Conservation (phyloP, 2,888 invertebrate species). For the Trichopria drosophilae region DNA sequence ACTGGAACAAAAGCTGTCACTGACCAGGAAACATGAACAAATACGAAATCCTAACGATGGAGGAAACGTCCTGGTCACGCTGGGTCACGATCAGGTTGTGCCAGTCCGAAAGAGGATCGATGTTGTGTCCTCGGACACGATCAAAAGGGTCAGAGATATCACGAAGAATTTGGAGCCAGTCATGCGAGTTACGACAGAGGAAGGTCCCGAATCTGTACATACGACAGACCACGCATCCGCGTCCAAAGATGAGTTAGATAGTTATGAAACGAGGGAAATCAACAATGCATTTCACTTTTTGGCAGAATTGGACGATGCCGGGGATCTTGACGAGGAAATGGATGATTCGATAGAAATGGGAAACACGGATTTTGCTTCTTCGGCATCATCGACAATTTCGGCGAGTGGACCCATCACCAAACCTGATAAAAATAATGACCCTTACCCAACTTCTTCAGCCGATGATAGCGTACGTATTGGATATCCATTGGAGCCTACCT, state of each 20-base stretch:
- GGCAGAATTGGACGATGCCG: slow-evolving; percentile 46
- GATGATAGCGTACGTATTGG: slow-evolving; percentile 11
- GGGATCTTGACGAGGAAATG: slow-evolving; percentile 8
- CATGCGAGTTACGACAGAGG: slow-evolving; percentile 37
- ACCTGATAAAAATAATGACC: slow-evolving; percentile 14
- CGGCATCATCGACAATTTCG: background rate
- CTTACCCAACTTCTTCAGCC: slow-evolving; percentile 7
- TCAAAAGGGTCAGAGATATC: slow-evolving; percentile 53
- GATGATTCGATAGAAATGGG: slow-evolving; percentile 2
- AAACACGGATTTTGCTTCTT: background rate
- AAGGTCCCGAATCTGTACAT: too few relatives aligned
- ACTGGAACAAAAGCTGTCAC: slow-evolving; percentile 52
- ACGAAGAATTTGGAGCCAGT: slow-evolving; percentile 54
- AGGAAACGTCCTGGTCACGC: slow-evolving; percentile 47
- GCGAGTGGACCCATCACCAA: background rate
- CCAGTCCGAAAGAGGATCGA: slow-evolving; percentile 53
- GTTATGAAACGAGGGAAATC: slow-evolving; percentile 48
- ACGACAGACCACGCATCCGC: too few relatives aligned
- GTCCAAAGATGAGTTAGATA: slow-evolving; percentile 31
- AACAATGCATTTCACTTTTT: slow-evolving; percentile 53
- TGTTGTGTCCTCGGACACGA: slow-evolving; percentile 55
- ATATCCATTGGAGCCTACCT: slow-evolving; percentile 39
- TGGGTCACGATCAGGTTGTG: slow-evolving; percentile 54
- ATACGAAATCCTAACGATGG: slow-evolving; percentile 33
- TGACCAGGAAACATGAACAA: slow-evolving; percentile 46